phyloP scores from a whole-genome alignment of 2,797 vertebrate species.

The Brachyalestes nurse region DNA sequence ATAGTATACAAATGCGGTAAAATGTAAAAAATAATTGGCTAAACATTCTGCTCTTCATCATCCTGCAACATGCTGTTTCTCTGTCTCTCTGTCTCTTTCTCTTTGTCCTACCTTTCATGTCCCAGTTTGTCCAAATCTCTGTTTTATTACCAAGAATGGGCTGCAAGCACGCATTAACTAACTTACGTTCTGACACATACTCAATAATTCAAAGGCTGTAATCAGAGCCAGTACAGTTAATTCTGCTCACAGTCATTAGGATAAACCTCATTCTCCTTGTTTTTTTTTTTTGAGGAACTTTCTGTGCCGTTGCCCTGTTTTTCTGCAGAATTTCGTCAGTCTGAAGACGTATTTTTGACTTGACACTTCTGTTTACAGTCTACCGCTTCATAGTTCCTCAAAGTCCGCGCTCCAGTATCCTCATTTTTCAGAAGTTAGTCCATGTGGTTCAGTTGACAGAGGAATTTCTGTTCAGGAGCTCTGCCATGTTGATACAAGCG shows the following conservation, averaged over 20 bases:
- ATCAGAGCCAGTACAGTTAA: conserved; percentile 27
- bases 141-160: neutral
- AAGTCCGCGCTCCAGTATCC: conserved; percentile 11
- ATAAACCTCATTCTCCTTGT: conserved; percentile 32
- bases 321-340: conserved; percentile 37
- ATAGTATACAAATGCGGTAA: too few species aligned
- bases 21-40: too few species aligned
- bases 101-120: neutral
- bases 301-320: conserved; percentile 29
- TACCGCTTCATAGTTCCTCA: conserved; percentile 24
- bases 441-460: conserved; percentile 45
- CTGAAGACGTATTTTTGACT: conserved; percentile 22
- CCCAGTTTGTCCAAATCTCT: neutral
- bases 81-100: conserved; percentile 2
- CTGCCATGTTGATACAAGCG: conserved; percentile 46
- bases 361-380: conserved; percentile 7
- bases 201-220: neutral
- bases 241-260: conserved; percentile 14
- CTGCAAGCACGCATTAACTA: conserved; percentile 5
- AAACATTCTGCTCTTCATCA: too few species aligned
- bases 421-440: conserved; percentile 26
- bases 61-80: neutral
- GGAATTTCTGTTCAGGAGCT: conserved; percentile 46
- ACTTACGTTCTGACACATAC: neutral
- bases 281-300: conserved; percentile 54